A percentile compares a stretch with the other conserved stretches of the same genome.
Conservation (phyloP, 2,888 invertebrate genomes). For the Apodemia duryi region DNA sequence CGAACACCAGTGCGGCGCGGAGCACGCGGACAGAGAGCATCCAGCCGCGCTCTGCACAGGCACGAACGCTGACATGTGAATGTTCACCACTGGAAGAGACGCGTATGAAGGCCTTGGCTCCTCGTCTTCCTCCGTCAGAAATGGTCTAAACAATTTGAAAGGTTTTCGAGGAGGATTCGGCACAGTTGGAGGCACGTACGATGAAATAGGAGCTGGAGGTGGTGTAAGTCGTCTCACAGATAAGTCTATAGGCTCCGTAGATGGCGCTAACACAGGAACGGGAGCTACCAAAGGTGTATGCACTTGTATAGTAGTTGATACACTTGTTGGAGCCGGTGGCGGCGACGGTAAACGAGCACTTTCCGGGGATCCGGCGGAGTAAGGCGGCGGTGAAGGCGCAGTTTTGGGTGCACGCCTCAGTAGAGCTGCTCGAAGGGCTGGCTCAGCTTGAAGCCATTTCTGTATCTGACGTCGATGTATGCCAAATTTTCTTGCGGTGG, state of each 20-base stretch:
- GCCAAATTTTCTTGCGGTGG: slow-evolving; percentile 93
- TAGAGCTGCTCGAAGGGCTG: slow-evolving; percentile 86
- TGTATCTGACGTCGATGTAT: slow-evolving; percentile 94
- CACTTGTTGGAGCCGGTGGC: slow-evolving; percentile 50
- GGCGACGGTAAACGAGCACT: slow-evolving; percentile 69
- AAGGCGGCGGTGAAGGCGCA: slow-evolving; percentile 70
- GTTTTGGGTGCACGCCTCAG: slow-evolving; percentile 68
- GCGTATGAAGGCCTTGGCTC: slow-evolving; percentile 54
- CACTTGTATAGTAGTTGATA: slow-evolving; percentile 46
- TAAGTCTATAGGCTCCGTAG: slow-evolving; percentile 58
- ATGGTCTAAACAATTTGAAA: slow-evolving; percentile 88
- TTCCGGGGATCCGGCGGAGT: slow-evolving; percentile 64
- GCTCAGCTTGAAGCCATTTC: slow-evolving; percentile 94
- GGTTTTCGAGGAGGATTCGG: slow-evolving; percentile 76
- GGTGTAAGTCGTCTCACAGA: slow-evolving; percentile 50
- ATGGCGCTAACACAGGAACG: slow-evolving; percentile 45
- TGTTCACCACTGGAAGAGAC: slow-evolving; percentile 53
- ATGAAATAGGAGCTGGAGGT: slow-evolving; percentile 39
- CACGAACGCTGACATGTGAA: slow-evolving; percentile 69
- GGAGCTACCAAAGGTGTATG: slow-evolving; percentile 36
- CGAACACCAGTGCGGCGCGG: slow-evolving; percentile 82
- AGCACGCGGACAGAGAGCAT: slow-evolving; percentile 57
- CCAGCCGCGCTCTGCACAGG: slow-evolving; percentile 67
- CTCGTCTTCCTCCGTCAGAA: slow-evolving; percentile 82
- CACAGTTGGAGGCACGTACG: slow-evolving; percentile 40